Conservation (phyloP, 2,113 vertebrate genomes). For the Psittacara wagleri region DNA sequence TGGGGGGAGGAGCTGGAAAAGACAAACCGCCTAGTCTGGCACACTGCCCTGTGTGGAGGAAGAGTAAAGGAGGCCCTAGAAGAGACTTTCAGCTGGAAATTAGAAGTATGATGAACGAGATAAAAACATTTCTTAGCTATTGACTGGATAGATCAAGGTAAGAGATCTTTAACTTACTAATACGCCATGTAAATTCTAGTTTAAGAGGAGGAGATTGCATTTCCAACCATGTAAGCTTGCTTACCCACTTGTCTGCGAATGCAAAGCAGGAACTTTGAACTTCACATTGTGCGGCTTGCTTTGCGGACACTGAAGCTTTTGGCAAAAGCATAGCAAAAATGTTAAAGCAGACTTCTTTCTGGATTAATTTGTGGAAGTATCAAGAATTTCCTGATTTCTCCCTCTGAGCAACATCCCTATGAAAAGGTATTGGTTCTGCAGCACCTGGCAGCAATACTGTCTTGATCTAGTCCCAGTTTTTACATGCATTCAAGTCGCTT, state of each 20-base stretch:
- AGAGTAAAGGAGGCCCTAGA: neutral
- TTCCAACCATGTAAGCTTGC: constrained; percentile 68
- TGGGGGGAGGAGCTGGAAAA: constrained; percentile 37
- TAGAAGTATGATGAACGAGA: neutral
- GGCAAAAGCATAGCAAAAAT: constrained; percentile 43
- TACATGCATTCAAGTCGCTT: neutral
- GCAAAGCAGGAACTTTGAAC: constrained; percentile 42
- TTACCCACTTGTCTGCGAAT: constrained; percentile 64
- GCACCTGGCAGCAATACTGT: neutral
- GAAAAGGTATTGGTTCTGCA: neutral
- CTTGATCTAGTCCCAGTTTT: neutral
- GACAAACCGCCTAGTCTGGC: neutral
- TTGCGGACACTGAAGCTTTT: constrained; percentile 73
- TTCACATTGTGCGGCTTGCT: constrained; percentile 65
- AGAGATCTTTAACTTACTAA: neutral
- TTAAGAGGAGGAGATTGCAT: constrained; percentile 74
- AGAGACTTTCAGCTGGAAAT: neutral
- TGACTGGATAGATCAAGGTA: constrained; percentile 10
- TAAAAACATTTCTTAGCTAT: neutral
- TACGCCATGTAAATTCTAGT: accelerated
- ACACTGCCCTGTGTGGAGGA: neutral
- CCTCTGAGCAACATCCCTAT: neutral
- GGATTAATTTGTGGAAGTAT: neutral
- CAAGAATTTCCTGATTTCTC: neutral
- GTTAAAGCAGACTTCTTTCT: neutral